A percentile compares a stretch with the other conserved stretches of the same genome.
Evolutionary conservation across 2,797 vertebrate species (phyloP).

Genomic region (Thripadectes ignobilis): DNA sequence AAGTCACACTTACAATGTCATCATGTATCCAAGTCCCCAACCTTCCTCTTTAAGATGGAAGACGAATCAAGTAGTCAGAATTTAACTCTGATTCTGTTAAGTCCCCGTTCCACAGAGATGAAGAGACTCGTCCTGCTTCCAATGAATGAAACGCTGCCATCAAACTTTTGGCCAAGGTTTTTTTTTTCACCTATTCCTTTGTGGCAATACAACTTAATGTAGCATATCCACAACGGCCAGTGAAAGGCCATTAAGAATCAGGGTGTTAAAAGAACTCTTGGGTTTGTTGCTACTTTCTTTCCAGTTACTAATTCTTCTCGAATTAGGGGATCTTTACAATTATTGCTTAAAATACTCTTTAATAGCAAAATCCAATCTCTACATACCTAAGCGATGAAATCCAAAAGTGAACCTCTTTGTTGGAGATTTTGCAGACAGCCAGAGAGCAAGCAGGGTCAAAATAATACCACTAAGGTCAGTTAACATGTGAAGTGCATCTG

Average conservation of each 20-base stretch:
- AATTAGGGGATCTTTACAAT: not conserved
- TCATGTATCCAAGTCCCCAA: not conserved
- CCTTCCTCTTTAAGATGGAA: not conserved
- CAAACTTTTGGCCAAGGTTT: not conserved
- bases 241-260: not conserved
- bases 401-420: constrained; percentile 93
- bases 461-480: constrained; percentile 93
- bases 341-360: not conserved
- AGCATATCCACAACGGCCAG: not conserved
- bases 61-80: not conserved
- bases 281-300: not conserved
- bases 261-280: not conserved
- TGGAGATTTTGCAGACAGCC: constrained; percentile 92
- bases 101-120: not conserved
- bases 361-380: not conserved
- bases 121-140: not conserved
- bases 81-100: not conserved
- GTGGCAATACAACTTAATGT: not conserved
- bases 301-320: not conserved
- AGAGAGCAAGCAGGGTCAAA: constrained; percentile 92
- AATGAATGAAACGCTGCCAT: not conserved
- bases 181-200: not conserved
- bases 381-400: constrained; percentile 92
- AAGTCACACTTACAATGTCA: not conserved
- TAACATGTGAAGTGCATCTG: constrained; percentile 94